Conservation (phyloP, 2,113 vertebrate genomes). For the Phodopus roborovskii region DNA sequence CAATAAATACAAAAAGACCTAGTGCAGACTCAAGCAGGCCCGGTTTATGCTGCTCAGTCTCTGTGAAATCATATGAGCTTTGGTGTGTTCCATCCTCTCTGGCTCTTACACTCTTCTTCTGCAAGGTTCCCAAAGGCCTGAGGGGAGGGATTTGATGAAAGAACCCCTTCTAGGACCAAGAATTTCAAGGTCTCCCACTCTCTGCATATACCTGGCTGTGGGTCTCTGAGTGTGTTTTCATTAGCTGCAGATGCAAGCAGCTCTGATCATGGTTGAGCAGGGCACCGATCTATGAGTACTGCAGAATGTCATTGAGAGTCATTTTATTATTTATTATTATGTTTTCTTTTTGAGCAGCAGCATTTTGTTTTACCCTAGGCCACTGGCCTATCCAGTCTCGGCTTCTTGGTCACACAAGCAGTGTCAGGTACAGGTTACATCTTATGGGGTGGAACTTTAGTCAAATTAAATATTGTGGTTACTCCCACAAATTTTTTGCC, state of each 20-base stretch:
- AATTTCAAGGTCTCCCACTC: not conserved
- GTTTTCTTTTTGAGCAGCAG: not conserved
- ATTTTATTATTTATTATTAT: not conserved
- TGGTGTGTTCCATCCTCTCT: not conserved
- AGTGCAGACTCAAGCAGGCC: not conserved
- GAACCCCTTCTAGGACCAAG: not conserved
- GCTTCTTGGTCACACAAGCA: not conserved
- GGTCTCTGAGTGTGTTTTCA: not conserved
- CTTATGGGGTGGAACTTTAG: not conserved
- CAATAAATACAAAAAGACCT: not conserved
- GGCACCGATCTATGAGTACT: not conserved
- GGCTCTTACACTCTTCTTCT: not conserved
- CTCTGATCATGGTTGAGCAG: not conserved
- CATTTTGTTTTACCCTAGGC: not conserved
- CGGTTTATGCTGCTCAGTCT: not conserved
- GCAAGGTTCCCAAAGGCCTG: not conserved
- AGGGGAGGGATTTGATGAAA: not conserved
- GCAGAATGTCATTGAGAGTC: not conserved
- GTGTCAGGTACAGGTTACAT: not conserved
- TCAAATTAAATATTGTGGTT: not conserved
- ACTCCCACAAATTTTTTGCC: not conserved
- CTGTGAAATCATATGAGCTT: too few species aligned
- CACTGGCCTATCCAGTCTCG: not conserved
- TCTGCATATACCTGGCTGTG: not conserved
- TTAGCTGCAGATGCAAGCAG: too few species aligned